These are phyloP conservation scores for Euproctis similis DNA, from an alignment of 2,888 invertebrate genomes.

Conservation along the genomic window DNA sequence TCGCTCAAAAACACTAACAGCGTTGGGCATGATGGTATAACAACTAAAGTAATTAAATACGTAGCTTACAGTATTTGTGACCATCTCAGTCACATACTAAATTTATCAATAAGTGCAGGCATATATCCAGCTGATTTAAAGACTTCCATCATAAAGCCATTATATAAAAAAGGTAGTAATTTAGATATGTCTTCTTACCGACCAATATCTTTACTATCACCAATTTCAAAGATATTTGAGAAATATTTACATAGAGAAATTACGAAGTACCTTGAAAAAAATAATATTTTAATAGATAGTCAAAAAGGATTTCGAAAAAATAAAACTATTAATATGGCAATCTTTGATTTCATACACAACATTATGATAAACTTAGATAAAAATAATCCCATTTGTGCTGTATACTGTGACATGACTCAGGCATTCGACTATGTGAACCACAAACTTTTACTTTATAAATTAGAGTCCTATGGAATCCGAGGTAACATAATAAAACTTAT, in stretches of 20 bases:
- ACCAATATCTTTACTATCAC: neutral
- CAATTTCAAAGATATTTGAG: conserved; percentile 1
- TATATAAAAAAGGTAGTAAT: neutral
- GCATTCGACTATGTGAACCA: neutral
- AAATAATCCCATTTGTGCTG: neutral
- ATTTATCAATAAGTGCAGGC: neutral
- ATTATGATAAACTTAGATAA: conserved; percentile 1
- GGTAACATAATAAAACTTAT: neutral
- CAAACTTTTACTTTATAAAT: neutral
- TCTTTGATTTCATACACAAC: conserved; percentile 1
- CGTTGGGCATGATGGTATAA: neutral
- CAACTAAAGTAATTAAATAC: conserved; percentile 1
- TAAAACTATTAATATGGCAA: conserved; percentile 1
- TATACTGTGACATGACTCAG: neutral
- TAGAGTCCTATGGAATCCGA: neutral
- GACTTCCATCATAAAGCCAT: neutral
- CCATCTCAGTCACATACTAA: neutral
- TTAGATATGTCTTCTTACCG: neutral
- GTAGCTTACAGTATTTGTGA: neutral
- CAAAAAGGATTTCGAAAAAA: conserved; percentile 1
- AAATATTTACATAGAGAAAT: neutral
- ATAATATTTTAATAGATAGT: neutral
- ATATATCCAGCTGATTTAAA: neutral
- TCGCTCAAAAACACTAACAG: neutral
- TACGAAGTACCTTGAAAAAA: neutral